phyloP scores from a whole-genome alignment of 2,888 invertebrate genomes.

The Phaonia tiefii region DNA sequence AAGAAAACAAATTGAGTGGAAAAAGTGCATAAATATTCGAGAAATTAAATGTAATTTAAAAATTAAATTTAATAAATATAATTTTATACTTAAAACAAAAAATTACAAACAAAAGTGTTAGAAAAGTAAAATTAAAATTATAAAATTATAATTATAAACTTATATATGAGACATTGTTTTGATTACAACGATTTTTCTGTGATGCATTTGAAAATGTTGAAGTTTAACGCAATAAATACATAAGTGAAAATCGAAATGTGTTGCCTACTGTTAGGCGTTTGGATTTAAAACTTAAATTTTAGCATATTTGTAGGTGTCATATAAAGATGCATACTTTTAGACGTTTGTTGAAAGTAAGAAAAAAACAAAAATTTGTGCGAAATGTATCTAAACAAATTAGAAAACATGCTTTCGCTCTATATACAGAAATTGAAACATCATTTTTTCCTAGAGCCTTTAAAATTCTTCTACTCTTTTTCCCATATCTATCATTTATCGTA shows the following conservation, averaged over 20 bases:
- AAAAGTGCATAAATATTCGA: constrained; percentile 39
- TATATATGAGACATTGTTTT: neutral
- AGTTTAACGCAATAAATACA: constrained; percentile 1
- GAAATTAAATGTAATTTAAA: constrained; percentile 16
- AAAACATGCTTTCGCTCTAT: neutral
- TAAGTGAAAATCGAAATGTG: neutral
- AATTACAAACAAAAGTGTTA: neutral
- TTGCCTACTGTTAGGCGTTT: constrained; percentile 40
- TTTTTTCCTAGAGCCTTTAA: neutral
- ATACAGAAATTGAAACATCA: constrained; percentile 8
- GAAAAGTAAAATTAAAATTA: constrained; percentile 10
- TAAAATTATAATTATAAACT: neutral
- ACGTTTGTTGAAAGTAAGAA: neutral
- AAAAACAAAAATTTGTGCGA: constrained; percentile 33
- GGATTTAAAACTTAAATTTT: neutral
- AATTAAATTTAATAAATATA: constrained; percentile 6
- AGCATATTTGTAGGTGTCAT: neutral
- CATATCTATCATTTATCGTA: neutral
- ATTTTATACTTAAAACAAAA: neutral
- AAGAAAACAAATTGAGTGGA: constrained; percentile 38
- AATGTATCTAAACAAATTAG: neutral
- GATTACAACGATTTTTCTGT: neutral
- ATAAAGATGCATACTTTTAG: neutral
- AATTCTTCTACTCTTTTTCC: too few relatives aligned
- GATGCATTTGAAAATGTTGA: constrained; percentile 32